Evolutionary conservation across 2,797 vertebrate genomes (phyloP), one percentile per base, ranked within the genome.

Genomic region (Hyperoplus lanceolatus): DNA sequence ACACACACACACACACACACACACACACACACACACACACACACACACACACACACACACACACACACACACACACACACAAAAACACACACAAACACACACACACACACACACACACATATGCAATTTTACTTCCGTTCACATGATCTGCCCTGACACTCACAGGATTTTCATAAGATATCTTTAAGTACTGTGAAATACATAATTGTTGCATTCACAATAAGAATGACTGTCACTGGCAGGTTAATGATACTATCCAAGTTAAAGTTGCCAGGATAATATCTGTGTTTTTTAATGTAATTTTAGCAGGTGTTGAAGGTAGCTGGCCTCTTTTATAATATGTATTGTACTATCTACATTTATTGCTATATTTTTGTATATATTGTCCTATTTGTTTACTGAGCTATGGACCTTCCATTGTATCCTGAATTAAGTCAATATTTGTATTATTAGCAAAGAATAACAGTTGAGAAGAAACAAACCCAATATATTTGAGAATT

Each of bases 111-210:
- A 73, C 15, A 55, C 49, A 70, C 58, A 81, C 58, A 29, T 42
- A 57, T 36, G 14, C 62, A 63, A 63, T 79, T 18, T 65, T 56
- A 78, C 65, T 85, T 79, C 57, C 48, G 66, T 51, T 68, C 53
- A 81, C 65, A 74, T 65, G 29, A 49, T 41, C 6, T 46, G 42
- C 1, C 3, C 39, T 16, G 16, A 18, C 29, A 12, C 29, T 1
- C 29, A 39, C 9, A 63, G 16, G 8, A 63, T 43, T 45, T 46
- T 63, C 13, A 41, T 11, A 36, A 50, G 8, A 60, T n/a, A 36
- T 3, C 0, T 49, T 61, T 4, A 38, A 51, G 14, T 6, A 61
- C 10, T n/a, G 4, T 29, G 38, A 8, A 38, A 3, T 45, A 5
- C 5, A 2, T 55, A 16, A n/a, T 10, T 50, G 60, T 61, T 64